These are phyloP conservation scores for Cyprinodon variegatus DNA, from an alignment of 2,113 vertebrate genomes.

Conservation along the genomic window DNA sequence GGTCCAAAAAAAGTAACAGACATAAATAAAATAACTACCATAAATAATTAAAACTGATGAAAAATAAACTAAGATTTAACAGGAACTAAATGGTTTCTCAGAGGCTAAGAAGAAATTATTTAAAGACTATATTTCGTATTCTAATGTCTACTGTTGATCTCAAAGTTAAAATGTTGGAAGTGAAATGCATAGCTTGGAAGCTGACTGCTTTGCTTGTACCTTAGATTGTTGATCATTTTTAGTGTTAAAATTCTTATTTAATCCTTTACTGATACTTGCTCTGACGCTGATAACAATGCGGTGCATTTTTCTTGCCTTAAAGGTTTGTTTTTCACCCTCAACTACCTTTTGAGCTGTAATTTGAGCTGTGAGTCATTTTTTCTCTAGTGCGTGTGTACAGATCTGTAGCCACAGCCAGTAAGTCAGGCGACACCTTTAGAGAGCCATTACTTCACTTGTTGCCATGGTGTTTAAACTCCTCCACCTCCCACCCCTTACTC, in stretches of 20 bases:
- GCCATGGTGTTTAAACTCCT: slow-evolving; percentile 56
- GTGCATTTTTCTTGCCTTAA: not conserved
- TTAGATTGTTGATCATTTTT: not conserved
- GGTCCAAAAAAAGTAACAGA: not conserved
- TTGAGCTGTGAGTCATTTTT: slow-evolving; percentile 8
- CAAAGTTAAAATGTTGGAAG: too few relatives aligned
- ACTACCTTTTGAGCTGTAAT: not conserved
- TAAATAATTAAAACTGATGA: too few relatives aligned
- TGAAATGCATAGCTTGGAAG: too few relatives aligned
- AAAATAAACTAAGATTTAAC: too few relatives aligned
- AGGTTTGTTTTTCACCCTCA: slow-evolving; percentile 3
- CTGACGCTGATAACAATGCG: not conserved
- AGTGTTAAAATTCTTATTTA: not conserved
- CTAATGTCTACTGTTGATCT: too few relatives aligned
- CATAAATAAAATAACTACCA: too few relatives aligned
- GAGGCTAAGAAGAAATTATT: too few relatives aligned
- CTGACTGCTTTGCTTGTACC: too few relatives aligned
- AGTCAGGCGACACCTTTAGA: slow-evolving; percentile 21
- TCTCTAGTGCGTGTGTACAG: slow-evolving; percentile 12
- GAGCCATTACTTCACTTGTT: slow-evolving; percentile 60
- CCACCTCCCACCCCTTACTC: slow-evolving; percentile 15
- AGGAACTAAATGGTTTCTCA: too few relatives aligned
- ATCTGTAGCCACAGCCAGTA: slow-evolving; percentile 28
- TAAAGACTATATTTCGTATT: too few relatives aligned
- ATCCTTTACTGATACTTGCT: not conserved